Evolutionary conservation across 2,888 invertebrate species (phyloP), one percentile per base, ranked within the genome.

Genomic region (Cordylochernes scorpioides): DNA sequence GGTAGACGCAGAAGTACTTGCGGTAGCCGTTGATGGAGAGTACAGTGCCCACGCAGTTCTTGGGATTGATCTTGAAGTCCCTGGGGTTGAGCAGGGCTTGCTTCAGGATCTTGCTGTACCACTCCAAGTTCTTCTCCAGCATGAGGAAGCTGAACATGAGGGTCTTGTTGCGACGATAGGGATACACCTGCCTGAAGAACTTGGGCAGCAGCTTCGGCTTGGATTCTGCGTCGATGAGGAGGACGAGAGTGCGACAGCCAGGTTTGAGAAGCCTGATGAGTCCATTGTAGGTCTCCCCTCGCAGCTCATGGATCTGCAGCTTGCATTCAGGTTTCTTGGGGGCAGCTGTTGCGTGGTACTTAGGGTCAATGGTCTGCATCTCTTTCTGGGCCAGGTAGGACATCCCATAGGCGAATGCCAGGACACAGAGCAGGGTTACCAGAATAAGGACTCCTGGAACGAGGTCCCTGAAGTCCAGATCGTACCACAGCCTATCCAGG

Each of bases 1-100:
- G 94, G 59, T 88, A 97, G 62, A 97, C 86, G 54, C 86, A 91
- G 60, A 86, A 94, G 61, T 94, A 91, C 58, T 84, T 82, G 39
- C 91, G 64, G 58, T 84, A 80, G 15, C 94, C 91, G 58, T 94
- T 94, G 39, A 97, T 60, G 2, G 88, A 74, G 26, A 97, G 60
- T 34, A 97, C 91, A 24, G 55, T 54, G 15, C 94, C 94, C 24
- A 91, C 72, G 51, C 91, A 91, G 59, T 94, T 91, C 44, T 82
- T 67, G 14, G 84, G 78, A 61, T 91, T 94, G 35, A 97, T 86
- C 39, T 71, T 68, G 41, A 84, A 59, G 47, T 73, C 72, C 36
- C 69, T 63, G 24, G 68, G 66, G 45, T 77, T 74, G 4, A 77
- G 71, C 34, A 86, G 62, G 26, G 80, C 77, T 46, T 84, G 63